phyloP scores from a whole-genome alignment of 1,140 invertebrate species.

The Sitophilus oryzae region DNA sequence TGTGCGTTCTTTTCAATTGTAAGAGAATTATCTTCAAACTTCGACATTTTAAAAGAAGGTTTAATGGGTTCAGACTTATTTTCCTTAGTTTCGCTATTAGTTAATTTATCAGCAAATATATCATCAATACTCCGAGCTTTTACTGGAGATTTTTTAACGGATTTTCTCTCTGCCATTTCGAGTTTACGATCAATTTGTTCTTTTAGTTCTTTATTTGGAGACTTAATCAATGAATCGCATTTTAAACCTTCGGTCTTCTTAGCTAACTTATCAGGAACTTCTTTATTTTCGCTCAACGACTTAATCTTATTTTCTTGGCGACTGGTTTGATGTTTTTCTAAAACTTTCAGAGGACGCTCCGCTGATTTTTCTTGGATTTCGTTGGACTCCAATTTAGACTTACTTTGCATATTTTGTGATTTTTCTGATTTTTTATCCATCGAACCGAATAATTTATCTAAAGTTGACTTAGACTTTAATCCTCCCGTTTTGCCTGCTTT shows the following conservation, averaged over 20 bases:
- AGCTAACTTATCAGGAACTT: constrained; percentile 11
- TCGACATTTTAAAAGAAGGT: constrained; percentile 12
- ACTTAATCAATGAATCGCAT: constrained; percentile 17
- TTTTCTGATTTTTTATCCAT: constrained; percentile 42
- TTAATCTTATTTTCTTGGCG: not conserved
- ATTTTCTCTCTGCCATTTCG: constrained; percentile 14
- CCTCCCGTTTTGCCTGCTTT: constrained; percentile 45
- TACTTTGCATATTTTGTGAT: not conserved
- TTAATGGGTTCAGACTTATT: constrained; percentile 22
- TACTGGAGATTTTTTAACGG: constrained; percentile 23
- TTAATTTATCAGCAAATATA: constrained; percentile 31
- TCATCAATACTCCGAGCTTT: constrained; percentile 33
- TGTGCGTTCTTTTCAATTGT: constrained; percentile 26
- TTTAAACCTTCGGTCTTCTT: constrained; percentile 19
- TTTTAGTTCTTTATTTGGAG: constrained; percentile 23
- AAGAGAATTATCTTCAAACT: constrained; percentile 25
- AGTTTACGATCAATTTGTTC: constrained; percentile 22
- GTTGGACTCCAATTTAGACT: not conserved
- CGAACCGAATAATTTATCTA: constrained; percentile 50
- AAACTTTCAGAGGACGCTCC: constrained; percentile 18
- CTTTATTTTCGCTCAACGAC: not conserved
- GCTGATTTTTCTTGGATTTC: constrained; percentile 19
- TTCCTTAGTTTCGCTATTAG: constrained; percentile 25
- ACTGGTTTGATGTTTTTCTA: constrained; percentile 2
- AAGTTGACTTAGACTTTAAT: constrained; percentile 46